Percentiles rank a stretch among this genome's conserved stretches.
These are phyloP conservation scores for Camptogramma bilineatum DNA, from an alignment of 2,888 invertebrate genomes.

Conservation along the genomic window DNA sequence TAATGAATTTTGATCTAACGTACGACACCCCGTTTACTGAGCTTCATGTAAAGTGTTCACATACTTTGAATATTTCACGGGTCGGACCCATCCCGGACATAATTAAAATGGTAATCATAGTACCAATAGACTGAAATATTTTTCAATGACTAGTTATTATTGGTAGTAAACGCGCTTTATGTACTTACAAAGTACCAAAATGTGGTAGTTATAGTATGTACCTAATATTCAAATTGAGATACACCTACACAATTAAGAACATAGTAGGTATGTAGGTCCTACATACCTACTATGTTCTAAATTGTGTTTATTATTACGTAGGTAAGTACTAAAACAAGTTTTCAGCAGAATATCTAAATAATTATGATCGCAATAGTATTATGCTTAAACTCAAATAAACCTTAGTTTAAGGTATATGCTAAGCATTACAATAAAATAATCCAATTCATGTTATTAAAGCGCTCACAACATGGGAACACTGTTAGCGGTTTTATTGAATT, in stretches of 20 bases:
- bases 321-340: neutral
- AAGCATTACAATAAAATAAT: conserved; percentile 12
- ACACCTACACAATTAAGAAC: too few species aligned
- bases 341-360: neutral
- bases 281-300: neutral
- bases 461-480: conserved; percentile 23
- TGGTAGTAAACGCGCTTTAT: neutral
- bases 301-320: neutral
- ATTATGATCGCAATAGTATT: neutral
- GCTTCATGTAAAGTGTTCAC: too few species aligned
- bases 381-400: conserved; percentile 1
- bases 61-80: neutral
- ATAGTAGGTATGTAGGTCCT: too few species aligned
- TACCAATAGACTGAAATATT: neutral
- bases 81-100: neutral
- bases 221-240: neutral
- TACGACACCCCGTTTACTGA: too few species aligned
- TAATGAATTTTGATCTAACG: too few species aligned
- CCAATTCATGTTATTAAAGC: conserved; percentile 6
- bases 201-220: too few species aligned
- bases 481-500: conserved; percentile 24
- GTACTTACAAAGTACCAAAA: neutral
- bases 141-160: neutral
- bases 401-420: neutral
- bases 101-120: neutral